Base-by-base conservation (phyloP, 2,888 invertebrate species). In the Odontothrips loti region DNA sequence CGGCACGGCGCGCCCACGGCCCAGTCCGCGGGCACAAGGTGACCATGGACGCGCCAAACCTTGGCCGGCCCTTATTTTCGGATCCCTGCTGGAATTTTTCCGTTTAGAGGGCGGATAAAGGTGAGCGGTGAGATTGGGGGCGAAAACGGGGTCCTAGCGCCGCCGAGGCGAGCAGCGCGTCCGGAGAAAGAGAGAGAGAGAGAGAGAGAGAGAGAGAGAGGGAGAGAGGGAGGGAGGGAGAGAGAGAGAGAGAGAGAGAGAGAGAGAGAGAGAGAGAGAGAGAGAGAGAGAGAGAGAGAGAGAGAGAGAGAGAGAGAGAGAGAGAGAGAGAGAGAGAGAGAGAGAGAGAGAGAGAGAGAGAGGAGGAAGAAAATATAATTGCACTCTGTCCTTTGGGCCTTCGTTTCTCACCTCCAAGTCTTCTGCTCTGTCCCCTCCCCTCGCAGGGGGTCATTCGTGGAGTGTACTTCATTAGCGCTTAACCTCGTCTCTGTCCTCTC, bases 391-490 rank as follows among this genome's bases (percentile, higher is more conserved):
- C 34, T 43, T 43, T 6, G 34, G 34, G 58, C 58, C n/a, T 10
- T 58, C 58, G 17, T 10, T 51, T 51, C 51, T 10, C 51, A 12
- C 20, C 51, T 51, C 51, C 17, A 6, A 11, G 20, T n/a, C 58
- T 20, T 20, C 20, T 17, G 58, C 58, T n/a, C 58, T 17, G 20
- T n/a, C 58, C 17, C 58, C n/a, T 15, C 58, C 58, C 58, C 58
- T 58, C 58, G 17, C 12, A 8, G 58, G 58, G 20, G 12, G 58
- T n/a, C 58, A 6, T 43, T 12, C 27, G 23, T 75, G 27, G 68
- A 75, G 68, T 75, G 68, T 75, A 75, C 23, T 75, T 75, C 68
- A 75, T 75, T 75, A 75, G 68, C 68, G 68, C 68, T 58, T 58
- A 58, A 58, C 58, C 51, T 51, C 51, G 15, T 51, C 51, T 20